Evolutionary conservation across 2,797 vertebrate genomes (phyloP).

Genomic region (Enteromius paludinosus): DNA sequence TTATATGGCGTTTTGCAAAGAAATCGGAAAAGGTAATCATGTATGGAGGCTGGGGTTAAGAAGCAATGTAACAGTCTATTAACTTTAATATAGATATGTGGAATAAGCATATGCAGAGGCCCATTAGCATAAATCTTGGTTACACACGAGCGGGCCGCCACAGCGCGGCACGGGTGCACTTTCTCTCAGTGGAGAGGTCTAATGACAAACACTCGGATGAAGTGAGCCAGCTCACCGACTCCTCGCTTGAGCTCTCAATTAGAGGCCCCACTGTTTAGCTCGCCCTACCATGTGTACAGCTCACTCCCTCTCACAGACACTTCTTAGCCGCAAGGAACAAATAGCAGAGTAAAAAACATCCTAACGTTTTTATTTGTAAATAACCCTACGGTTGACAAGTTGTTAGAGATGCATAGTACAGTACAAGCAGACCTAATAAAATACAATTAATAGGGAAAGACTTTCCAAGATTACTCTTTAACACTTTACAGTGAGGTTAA

Average conservation of each 20-base stretch:
- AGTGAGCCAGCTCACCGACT: slow-evolving; percentile 72
- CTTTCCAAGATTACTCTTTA: not conserved
- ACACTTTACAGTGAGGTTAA: not conserved
- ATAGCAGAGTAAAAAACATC: not conserved
- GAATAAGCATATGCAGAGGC: slow-evolving; percentile 98
- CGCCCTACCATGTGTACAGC: slow-evolving; percentile 52
- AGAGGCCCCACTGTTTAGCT: slow-evolving; percentile 68
- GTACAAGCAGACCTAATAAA: not conserved
- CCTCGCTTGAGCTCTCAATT: slow-evolving; percentile 82
- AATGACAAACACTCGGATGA: slow-evolving; percentile 82
- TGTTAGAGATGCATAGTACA: not conserved
- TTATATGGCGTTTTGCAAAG: slow-evolving; percentile 96
- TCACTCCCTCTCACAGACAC: slow-evolving; percentile 53
- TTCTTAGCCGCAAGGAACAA: slow-evolving; percentile 17
- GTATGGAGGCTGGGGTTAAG: slow-evolving; percentile 99
- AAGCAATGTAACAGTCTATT: slow-evolving; percentile 99
- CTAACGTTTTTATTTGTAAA: slow-evolving; percentile 20
- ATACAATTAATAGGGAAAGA: not conserved
- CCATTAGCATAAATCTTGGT: slow-evolving; percentile 99
- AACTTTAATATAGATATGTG: slow-evolving; percentile 99
- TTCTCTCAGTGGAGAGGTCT: slow-evolving; percentile 73
- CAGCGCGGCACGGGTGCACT: slow-evolving; percentile 62
- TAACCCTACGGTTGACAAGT: not conserved
- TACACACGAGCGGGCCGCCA: slow-evolving; percentile 84
- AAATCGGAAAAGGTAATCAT: slow-evolving; percentile 99